These are phyloP conservation scores for Aptenodytes forsteri DNA, from an alignment of 2,113 vertebrate genomes.

Conservation along the genomic window DNA sequence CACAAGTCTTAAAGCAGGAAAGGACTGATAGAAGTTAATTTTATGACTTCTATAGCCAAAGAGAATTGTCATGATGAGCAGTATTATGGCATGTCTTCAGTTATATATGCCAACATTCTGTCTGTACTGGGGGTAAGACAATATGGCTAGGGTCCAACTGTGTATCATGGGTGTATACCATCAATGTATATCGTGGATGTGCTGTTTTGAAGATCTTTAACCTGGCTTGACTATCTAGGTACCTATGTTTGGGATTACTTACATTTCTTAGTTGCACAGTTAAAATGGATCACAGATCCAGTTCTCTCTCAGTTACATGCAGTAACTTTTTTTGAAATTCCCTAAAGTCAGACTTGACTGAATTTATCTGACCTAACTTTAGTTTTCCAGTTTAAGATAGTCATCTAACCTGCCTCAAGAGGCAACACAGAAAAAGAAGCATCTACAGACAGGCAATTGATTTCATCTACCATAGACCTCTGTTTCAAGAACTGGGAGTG, in stretches of 20 bases:
- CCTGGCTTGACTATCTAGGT: neutral
- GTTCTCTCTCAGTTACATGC: neutral
- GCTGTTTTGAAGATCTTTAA: neutral
- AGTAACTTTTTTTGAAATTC: neutral
- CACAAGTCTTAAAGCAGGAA: neutral
- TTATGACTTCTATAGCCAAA: neutral
- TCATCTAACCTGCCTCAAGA: neutral
- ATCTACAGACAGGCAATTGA: neutral
- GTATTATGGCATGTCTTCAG: neutral
- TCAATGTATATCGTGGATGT: accelerated
- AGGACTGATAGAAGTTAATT: neutral
- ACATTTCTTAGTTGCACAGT: neutral
- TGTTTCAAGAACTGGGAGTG: neutral
- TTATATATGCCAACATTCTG: neutral
- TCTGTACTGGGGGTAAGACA: neutral
- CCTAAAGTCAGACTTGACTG: neutral
- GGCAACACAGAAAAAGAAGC: neutral
- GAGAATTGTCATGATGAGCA: neutral
- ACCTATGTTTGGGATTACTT: neutral
- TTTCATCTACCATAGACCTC: neutral
- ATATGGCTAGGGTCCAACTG: neutral
- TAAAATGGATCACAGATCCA: neutral
- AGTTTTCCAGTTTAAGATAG: neutral
- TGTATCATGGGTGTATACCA: neutral
- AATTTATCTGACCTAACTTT: neutral